Percentiles rank a stretch among this genome's conserved stretches.
Conservation (phyloP, 2,113 vertebrate genomes). For the Desmodus rotundus region DNA sequence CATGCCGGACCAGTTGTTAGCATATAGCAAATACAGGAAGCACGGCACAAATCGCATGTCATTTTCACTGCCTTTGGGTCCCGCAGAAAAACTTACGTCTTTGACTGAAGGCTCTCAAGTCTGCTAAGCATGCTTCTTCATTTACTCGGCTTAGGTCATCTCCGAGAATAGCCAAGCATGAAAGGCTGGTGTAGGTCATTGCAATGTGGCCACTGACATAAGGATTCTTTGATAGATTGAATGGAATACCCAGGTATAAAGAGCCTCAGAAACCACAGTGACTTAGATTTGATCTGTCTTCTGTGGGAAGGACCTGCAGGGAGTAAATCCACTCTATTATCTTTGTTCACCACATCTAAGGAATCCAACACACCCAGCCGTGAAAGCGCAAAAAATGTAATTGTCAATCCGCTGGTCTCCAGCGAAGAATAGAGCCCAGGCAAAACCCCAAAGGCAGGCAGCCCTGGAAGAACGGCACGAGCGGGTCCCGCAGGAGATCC, state of each 20-base stretch:
- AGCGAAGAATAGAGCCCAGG: conserved; percentile 93
- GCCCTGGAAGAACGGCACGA: conserved; percentile 94
- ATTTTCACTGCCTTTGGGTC: conserved; percentile 97
- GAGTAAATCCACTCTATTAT: conserved; percentile 98
- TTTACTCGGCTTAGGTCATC: conserved; percentile 93
- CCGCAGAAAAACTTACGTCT: conserved; percentile 95
- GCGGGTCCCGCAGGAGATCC: conserved; percentile 90
- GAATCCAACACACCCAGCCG: conserved; percentile 96
- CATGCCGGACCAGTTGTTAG: conserved; percentile 98
- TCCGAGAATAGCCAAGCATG: conserved; percentile 93
- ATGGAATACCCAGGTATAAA: background rate
- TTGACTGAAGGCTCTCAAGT: conserved; percentile 95
- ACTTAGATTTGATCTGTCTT: conserved; percentile 81
- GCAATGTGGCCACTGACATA: conserved; percentile 97
- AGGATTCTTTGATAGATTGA: conserved; percentile 75
- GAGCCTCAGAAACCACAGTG: background rate
- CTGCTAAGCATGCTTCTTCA: conserved; percentile 91
- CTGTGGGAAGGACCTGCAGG: conserved; percentile 94
- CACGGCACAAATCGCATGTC: conserved; percentile 98
- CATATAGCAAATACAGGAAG: conserved; percentile 97
- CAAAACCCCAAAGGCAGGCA: conserved; percentile 87
- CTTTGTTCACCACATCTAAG: conserved; percentile 92
- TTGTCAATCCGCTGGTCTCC: conserved; percentile 97
- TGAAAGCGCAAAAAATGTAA: conserved; percentile 97
- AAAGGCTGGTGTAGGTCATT: conserved; percentile 97